Conservation (phyloP, 64 coral and sea anemone genomes). For the Porites australiensis region DNA sequence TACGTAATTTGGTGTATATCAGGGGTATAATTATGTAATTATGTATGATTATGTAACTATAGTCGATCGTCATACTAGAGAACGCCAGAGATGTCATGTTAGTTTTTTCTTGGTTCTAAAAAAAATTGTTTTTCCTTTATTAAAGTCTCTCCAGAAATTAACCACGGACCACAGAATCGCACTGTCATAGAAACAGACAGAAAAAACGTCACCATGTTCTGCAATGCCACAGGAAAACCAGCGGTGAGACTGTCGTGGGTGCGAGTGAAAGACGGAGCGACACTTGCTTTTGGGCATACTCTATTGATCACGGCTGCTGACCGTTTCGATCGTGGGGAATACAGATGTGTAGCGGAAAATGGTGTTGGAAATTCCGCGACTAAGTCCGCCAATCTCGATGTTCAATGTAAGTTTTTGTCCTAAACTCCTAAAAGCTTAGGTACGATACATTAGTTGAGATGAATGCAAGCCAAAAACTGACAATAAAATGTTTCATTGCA, state of each 20-base stretch:
- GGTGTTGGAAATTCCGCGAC: constrained; percentile 64
- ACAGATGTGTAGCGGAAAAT: constrained; percentile 75
- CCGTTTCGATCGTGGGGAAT: constrained; percentile 44
- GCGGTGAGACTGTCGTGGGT: constrained; percentile 52
- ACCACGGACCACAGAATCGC: constrained; percentile 45
- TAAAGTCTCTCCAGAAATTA: constrained; percentile 66
- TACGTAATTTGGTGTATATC: too few relatives aligned
- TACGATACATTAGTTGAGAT: too few relatives aligned
- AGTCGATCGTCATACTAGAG: too few relatives aligned
- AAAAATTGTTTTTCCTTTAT: neutral
- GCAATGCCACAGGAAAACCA: constrained; percentile 80
- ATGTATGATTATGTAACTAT: too few relatives aligned
- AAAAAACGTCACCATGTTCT: constrained; percentile 44
- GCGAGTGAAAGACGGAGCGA: constrained; percentile 17
- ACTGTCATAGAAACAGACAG: constrained; percentile 11
- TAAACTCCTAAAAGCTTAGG: neutral
- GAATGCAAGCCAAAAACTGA: too few relatives aligned
- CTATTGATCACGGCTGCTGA: constrained; percentile 34
- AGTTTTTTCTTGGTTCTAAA: neutral
- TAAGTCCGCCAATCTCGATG: constrained; percentile 29
- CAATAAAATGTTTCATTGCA: too few relatives aligned
- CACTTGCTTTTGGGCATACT: constrained; percentile 9
- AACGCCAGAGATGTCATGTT: too few relatives aligned
- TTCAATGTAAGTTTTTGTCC: constrained; percentile 63
- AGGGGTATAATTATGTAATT: too few relatives aligned